These are phyloP conservation scores for Drosophila teissieri DNA, from an alignment of 1,140 invertebrate genomes.

Conservation along the genomic window DNA sequence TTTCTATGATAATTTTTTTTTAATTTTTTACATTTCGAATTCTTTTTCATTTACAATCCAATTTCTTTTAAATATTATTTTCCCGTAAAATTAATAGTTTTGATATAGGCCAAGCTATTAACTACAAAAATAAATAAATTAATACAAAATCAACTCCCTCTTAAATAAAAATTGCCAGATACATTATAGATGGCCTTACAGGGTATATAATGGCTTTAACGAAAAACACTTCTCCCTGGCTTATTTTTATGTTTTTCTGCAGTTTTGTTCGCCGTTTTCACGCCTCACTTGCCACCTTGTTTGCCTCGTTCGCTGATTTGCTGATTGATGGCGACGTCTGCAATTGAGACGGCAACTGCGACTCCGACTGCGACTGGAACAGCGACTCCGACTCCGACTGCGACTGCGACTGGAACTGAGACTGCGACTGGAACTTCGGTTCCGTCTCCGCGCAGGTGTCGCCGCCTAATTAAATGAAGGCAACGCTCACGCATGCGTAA, in stretches of 20 bases:
- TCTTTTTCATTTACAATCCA: no score
- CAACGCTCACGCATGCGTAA: conserved; percentile 80
- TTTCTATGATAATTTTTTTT: no score
- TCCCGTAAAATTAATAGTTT: no score
- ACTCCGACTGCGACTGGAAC: conserved; percentile 9
- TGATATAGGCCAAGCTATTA: no score
- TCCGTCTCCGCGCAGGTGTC: conserved; percentile 61
- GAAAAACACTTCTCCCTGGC: neutral
- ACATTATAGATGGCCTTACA: neutral
- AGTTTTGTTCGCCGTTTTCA: conserved; percentile 68
- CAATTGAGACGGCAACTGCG: conserved; percentile 39
- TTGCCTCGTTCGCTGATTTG: conserved; percentile 70
- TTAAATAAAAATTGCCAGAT: no score
- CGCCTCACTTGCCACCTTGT: conserved; percentile 72
- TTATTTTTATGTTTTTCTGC: conserved; percentile 13
- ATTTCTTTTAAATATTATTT: no score
- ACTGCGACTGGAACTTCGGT: conserved; percentile 8
- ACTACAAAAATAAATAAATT: no score
- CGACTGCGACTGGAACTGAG: conserved; percentile 27
- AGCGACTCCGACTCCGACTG: no score
- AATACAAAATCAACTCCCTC: neutral
- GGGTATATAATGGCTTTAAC: neutral
- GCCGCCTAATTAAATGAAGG: conserved; percentile 80
- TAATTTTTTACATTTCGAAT: no score
- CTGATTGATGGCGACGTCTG: conserved; percentile 79